phyloP scores from a whole-genome alignment of 1,140 invertebrate genomes.

The Cardiocondyla obscurior region DNA sequence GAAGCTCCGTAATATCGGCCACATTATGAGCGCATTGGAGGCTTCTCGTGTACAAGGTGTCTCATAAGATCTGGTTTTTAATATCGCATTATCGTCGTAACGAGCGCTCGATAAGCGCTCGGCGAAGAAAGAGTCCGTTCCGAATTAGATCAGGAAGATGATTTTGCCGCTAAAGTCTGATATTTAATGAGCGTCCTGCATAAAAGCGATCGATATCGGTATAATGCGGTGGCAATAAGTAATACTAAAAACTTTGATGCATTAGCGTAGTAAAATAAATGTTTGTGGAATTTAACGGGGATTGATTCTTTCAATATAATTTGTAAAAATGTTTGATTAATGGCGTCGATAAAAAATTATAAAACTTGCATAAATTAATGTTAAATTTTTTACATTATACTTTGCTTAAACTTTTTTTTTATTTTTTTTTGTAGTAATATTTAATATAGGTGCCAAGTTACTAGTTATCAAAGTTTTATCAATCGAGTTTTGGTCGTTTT shows the following conservation, averaged over 20 bases:
- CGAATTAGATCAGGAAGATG: slow-evolving; percentile 33
- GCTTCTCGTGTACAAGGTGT: slow-evolving; percentile 3
- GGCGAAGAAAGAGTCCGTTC: slow-evolving; percentile 33
- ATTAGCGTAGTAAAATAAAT: slow-evolving; percentile 25
- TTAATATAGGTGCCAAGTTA: neutral
- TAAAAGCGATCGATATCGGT: slow-evolving; percentile 6
- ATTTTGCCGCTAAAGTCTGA: slow-evolving; percentile 27
- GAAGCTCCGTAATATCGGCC: slow-evolving; percentile 33
- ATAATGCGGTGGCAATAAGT: slow-evolving; percentile 12
- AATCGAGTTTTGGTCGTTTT: neutral
- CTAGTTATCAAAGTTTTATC: slow-evolving; percentile 9
- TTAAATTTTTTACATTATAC: neutral
- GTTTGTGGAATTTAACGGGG: neutral
- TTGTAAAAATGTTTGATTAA: neutral
- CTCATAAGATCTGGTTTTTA: slow-evolving; percentile 48
- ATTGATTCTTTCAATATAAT: neutral
- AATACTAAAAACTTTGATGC: slow-evolving; percentile 7
- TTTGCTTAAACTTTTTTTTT: neutral
- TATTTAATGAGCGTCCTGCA: slow-evolving; percentile 25
- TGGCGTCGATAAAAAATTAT: neutral
- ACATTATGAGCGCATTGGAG: slow-evolving; percentile 30
- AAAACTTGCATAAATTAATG: neutral
- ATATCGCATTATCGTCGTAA: slow-evolving; percentile 46
- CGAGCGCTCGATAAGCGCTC: slow-evolving; percentile 42
- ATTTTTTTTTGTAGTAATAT: neutral